These are phyloP conservation scores for Philhelius pedissequus DNA, from an alignment of 2,888 invertebrate species.

Conservation along the genomic window DNA sequence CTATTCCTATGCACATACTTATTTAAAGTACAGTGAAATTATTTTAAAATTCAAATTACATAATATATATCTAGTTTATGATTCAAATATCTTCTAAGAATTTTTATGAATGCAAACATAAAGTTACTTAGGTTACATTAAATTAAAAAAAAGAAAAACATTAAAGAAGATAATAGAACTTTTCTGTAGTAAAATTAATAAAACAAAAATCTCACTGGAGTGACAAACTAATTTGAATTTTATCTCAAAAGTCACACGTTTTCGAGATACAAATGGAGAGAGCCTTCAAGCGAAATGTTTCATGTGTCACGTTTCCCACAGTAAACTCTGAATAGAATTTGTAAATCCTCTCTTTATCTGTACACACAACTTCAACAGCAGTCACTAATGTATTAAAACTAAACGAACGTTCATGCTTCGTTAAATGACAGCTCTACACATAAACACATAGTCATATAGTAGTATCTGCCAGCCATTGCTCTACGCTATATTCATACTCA, in stretches of 20 bases:
- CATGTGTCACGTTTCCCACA: conserved; percentile 28
- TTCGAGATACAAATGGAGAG: background rate
- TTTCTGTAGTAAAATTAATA: background rate
- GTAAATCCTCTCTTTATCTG: conserved; percentile 7
- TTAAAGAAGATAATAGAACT: too few species aligned
- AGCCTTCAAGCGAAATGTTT: conserved; percentile 5
- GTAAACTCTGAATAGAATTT: conserved; percentile 13
- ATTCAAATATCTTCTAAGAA: too few species aligned
- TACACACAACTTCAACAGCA: background rate
- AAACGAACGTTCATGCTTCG: conserved; percentile 22
- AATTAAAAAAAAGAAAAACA: too few species aligned
- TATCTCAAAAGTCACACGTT: conserved; percentile 29
- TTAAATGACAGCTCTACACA: background rate
- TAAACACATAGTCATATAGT: background rate
- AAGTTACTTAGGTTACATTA: too few species aligned
- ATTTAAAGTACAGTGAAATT: too few species aligned
- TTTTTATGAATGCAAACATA: too few species aligned
- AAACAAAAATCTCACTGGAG: conserved; percentile 5
- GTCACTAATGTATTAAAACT: background rate
- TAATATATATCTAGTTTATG: too few species aligned
- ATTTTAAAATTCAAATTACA: too few species aligned
- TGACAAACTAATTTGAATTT: conserved; percentile 39
- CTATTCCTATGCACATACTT: too few species aligned
- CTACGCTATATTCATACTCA: background rate
- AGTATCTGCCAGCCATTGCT: background rate